phyloP scores from a whole-genome alignment of 2,113 vertebrate species.

The Trogon melanurus region DNA sequence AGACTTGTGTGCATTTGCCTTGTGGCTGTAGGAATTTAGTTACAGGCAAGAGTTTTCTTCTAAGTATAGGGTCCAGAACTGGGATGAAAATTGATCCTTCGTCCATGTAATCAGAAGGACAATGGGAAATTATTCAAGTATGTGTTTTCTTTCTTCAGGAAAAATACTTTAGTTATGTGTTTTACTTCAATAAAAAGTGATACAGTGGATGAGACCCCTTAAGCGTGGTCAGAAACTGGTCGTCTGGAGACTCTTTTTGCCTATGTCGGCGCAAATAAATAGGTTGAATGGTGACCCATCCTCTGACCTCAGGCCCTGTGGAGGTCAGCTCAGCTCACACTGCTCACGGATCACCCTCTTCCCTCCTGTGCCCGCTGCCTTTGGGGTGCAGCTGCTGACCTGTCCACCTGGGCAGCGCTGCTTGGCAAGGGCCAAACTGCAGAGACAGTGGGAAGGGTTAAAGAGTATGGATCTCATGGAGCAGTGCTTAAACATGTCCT shows the following conservation, averaged over 20 bases:
- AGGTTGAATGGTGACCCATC: neutral
- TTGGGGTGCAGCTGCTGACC: neutral
- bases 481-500: slow-evolving; percentile 61
- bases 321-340: neutral
- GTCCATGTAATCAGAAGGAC: neutral
- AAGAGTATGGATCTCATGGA: slow-evolving; percentile 25
- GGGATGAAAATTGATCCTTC: neutral
- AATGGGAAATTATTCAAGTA: neutral
- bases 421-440: neutral
- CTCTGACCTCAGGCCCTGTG: neutral
- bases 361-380: neutral
- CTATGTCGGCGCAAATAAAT: neutral
- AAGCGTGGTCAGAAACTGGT: neutral
- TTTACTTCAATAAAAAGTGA: neutral
- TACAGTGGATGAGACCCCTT: neutral
- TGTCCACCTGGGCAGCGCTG: neutral
- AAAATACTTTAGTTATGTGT: neutral
- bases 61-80: neutral
- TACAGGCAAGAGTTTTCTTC: neutral
- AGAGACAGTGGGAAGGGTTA: slow-evolving; percentile 28
- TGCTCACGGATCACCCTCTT: neutral
- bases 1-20: neutral
- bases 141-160: neutral
- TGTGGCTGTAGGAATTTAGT: neutral
- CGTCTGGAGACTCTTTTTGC: neutral